phyloP scores from a whole-genome alignment of 2,797 vertebrate species.

The Parauchenoglanis punctatus region DNA sequence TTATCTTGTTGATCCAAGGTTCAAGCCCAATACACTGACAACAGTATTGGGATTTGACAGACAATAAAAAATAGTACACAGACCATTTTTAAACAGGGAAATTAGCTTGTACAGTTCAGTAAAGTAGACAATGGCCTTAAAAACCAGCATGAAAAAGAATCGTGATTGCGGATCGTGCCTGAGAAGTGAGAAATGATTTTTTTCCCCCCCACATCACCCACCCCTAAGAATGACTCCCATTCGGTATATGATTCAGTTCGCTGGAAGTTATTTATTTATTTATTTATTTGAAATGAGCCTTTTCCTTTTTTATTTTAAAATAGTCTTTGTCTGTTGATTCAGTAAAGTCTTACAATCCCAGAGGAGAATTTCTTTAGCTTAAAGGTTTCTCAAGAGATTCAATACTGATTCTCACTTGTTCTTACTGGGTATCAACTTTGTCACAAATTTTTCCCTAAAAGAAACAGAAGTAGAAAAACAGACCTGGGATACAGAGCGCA shows the following conservation, averaged over 20 bases:
- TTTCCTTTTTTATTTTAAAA: not conserved
- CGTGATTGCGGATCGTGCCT: too few species aligned
- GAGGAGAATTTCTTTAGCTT: not conserved
- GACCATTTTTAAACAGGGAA: too few species aligned
- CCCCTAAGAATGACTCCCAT: too few species aligned
- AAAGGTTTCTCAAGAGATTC: not conserved
- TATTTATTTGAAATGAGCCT: not conserved
- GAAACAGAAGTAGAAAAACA: not conserved
- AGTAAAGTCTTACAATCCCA: not conserved
- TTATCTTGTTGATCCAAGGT: constrained; percentile 20
- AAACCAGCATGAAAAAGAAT: too few species aligned
- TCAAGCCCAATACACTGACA: constrained; percentile 1
- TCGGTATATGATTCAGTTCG: not conserved
- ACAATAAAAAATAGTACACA: not conserved
- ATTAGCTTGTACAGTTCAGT: too few species aligned
- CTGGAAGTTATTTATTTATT: too few species aligned
- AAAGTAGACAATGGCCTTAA: too few species aligned
- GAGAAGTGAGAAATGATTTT: too few species aligned
- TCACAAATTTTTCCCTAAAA: not conserved
- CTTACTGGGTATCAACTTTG: not conserved
- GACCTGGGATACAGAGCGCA: not conserved
- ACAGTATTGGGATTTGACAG: not conserved
- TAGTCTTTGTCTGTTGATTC: not conserved
- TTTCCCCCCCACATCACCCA: too few species aligned
- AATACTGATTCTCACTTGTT: not conserved